phyloP scores from a whole-genome alignment of 2,888 invertebrate genomes.

The Andrena hattorfiana region DNA sequence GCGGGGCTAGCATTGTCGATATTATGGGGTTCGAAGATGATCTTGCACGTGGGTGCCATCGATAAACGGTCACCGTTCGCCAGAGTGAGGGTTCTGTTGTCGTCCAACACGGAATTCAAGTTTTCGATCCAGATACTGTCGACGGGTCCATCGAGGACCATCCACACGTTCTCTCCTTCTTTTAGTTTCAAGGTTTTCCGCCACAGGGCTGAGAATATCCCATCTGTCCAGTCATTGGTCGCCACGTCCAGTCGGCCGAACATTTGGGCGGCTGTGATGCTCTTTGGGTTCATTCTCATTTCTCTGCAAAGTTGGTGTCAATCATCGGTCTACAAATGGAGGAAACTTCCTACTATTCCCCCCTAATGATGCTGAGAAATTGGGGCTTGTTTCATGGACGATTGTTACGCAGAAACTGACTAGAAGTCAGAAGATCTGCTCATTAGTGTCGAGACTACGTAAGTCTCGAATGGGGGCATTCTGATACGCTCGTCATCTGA shows the following conservation, averaged over 20 bases:
- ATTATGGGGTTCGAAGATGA: conserved; percentile 98
- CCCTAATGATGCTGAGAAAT: no score
- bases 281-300: conserved; percentile 99
- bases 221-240: conserved; percentile 99
- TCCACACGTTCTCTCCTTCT: conserved; percentile 95
- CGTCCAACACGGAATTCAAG: conserved; percentile 98
- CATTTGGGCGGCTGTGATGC: conserved; percentile 99
- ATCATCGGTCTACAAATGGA: neutral
- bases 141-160: conserved; percentile 97
- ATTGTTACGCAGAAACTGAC: no score
- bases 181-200: conserved; percentile 96
- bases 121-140: conserved; percentile 99
- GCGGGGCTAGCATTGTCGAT: conserved; percentile 99
- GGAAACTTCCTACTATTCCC: neutral
- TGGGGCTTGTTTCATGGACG: no score
- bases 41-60: conserved; percentile 97
- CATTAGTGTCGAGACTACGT: no score
- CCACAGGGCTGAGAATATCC: conserved; percentile 98
- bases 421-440: no score
- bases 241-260: conserved; percentile 98
- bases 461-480: no score
- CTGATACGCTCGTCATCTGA: neutral
- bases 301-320: conserved; percentile 87
- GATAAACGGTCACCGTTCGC: conserved; percentile 98
- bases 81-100: conserved; percentile 97